Conservation (phyloP, 2,888 invertebrate species). For the Ochlodes sylvanus region DNA sequence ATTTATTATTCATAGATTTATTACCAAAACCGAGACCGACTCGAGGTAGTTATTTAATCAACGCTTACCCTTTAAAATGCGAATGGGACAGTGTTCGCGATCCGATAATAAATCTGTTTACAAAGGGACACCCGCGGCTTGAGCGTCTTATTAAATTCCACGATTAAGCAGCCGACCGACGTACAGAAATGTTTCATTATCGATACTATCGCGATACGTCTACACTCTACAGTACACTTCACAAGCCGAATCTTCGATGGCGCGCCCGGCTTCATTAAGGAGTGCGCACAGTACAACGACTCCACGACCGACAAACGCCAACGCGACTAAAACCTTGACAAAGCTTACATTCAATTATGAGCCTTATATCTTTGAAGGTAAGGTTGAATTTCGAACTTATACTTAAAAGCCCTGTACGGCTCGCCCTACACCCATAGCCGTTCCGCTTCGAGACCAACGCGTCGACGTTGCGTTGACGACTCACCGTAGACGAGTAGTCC, state of each 20-base stretch:
- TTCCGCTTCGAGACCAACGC: too few relatives aligned
- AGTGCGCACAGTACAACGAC: too few relatives aligned
- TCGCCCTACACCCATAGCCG: too few relatives aligned
- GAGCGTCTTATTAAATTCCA: slow-evolving; percentile 75
- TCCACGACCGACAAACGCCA: too few relatives aligned
- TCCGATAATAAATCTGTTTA: slow-evolving; percentile 60
- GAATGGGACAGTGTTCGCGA: slow-evolving; percentile 37
- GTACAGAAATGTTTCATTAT: slow-evolving; percentile 69
- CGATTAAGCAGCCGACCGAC: slow-evolving; percentile 70
- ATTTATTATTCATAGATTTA: too few relatives aligned
- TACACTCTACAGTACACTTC: slow-evolving; percentile 49
- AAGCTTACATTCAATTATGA: too few relatives aligned
- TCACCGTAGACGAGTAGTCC: too few relatives aligned
- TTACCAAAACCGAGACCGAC: not conserved
- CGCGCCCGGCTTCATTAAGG: not conserved
- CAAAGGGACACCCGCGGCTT: slow-evolving; percentile 49
- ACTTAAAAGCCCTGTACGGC: too few relatives aligned
- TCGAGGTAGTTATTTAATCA: not conserved
- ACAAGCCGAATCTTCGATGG: not conserved
- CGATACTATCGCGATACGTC: slow-evolving; percentile 76
- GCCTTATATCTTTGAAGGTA: too few relatives aligned
- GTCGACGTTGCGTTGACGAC: too few relatives aligned
- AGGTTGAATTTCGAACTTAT: too few relatives aligned
- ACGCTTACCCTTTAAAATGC: slow-evolving; percentile 12
- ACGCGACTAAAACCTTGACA: too few relatives aligned